Conservation (phyloP, 2,797 vertebrate genomes). For the Chelon labrosus region DNA sequence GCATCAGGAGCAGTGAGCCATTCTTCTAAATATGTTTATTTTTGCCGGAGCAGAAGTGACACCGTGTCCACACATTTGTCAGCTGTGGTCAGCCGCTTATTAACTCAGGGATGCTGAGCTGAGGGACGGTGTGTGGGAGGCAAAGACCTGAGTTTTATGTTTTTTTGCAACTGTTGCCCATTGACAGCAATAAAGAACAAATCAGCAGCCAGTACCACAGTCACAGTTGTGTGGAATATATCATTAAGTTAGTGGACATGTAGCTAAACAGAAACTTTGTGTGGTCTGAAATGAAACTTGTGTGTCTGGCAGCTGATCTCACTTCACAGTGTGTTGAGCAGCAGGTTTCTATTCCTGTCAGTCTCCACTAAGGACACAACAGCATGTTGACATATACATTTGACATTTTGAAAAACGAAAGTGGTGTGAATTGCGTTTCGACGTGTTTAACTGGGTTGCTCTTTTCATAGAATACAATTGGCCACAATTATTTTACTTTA, state of each 20-base stretch:
- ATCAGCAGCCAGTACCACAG: not conserved
- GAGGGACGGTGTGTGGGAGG: slow-evolving; percentile 1
- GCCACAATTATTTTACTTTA: not conserved
- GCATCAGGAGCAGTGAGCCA: not conserved
- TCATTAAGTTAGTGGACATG: not conserved
- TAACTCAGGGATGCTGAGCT: slow-evolving; percentile 9
- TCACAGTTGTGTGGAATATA: not conserved
- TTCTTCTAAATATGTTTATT: slow-evolving; percentile 15
- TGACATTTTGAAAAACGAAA: not conserved
- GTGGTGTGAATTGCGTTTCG: not conserved
- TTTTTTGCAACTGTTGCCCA: not conserved
- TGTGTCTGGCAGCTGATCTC: not conserved
- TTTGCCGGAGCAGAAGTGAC: not conserved
- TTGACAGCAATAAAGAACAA: slow-evolving; percentile 1
- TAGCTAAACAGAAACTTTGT: not conserved
- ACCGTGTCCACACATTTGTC: not conserved
- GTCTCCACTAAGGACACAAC: not conserved
- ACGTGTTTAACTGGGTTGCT: too few species aligned
- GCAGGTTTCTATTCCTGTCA: not conserved
- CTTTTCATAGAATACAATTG: too few species aligned
- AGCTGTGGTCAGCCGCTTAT: slow-evolving; percentile 8
- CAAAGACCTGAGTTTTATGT: slow-evolving; percentile 1
- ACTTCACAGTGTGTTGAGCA: not conserved
- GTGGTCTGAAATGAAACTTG: slow-evolving; percentile 3
- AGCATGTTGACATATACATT: not conserved